These are phyloP conservation scores for Mycteria americana DNA, from an alignment of 2,797 vertebrate species.

Conservation along the genomic window DNA sequence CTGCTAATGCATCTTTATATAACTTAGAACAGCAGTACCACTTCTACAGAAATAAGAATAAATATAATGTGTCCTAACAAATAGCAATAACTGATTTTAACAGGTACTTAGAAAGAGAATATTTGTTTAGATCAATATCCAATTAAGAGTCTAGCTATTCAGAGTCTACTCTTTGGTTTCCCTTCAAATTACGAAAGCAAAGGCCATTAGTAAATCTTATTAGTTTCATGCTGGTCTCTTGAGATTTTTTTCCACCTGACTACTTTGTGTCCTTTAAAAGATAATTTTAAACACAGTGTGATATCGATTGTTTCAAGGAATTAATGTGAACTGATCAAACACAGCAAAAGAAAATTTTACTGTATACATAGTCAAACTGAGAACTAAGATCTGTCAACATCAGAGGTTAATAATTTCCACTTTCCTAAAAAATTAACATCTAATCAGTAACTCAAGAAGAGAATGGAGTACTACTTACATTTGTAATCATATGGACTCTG, in stretches of 20 bases:
- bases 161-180: conserved; percentile 44
- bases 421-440: not conserved
- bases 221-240: conserved; percentile 69
- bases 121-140: conserved; percentile 75
- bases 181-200: conserved; percentile 60
- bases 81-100: conserved; percentile 58
- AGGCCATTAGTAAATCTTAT: conserved; percentile 72
- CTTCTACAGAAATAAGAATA: conserved; percentile 45
- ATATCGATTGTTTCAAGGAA: conserved; percentile 58
- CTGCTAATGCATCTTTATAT: conserved; percentile 37
- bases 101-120: conserved; percentile 50
- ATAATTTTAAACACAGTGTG: conserved; percentile 70
- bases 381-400: not conserved
- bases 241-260: conserved; percentile 58
- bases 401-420: conserved; percentile 4
- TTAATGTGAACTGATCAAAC: conserved; percentile 50
- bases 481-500: not conserved
- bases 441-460: not conserved
- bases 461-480: not conserved
- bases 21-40: conserved; percentile 1
- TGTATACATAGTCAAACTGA: not conserved
- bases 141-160: conserved; percentile 64
- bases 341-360: not conserved
- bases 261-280: conserved; percentile 46
- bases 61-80: conserved; percentile 58